Evolutionary conservation across 2,113 vertebrate genomes (phyloP).

Genomic region (Python bivittatus): DNA sequence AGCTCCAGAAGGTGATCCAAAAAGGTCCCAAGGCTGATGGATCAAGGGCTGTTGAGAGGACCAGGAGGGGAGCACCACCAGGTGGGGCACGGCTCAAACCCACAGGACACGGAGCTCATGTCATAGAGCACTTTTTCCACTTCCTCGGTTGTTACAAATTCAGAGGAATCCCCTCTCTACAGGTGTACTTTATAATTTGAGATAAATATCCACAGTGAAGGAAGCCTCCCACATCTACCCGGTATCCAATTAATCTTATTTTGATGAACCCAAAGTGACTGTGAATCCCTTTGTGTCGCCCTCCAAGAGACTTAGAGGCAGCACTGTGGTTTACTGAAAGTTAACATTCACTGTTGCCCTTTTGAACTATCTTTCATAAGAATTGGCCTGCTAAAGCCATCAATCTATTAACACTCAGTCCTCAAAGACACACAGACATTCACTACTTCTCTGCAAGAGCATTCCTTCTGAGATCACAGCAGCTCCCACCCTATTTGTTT

Average conservation of each 20-base stretch:
- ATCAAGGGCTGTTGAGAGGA: too few relatives aligned
- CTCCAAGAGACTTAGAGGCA: not conserved
- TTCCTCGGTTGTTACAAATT: not conserved
- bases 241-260: not conserved
- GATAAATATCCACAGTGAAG: too few relatives aligned
- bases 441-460: not conserved
- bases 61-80: too few relatives aligned
- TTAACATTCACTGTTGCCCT: not conserved
- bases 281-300: too few relatives aligned
- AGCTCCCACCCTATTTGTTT: not conserved
- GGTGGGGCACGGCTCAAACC: too few relatives aligned
- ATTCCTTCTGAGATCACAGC: not conserved
- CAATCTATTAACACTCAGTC: not conserved
- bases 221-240: too few relatives aligned
- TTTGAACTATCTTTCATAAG: not conserved
- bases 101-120: too few relatives aligned
- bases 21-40: too few relatives aligned
- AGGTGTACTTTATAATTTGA: not conserved
- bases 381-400: not conserved
- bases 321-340: not conserved
- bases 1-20: too few relatives aligned
- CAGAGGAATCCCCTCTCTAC: not conserved
- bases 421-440: not conserved
- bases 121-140: too few relatives aligned
- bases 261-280: not conserved